These are phyloP conservation scores for Girardinus metallicus DNA, from an alignment of 2,797 vertebrate genomes.

Conservation along the genomic window DNA sequence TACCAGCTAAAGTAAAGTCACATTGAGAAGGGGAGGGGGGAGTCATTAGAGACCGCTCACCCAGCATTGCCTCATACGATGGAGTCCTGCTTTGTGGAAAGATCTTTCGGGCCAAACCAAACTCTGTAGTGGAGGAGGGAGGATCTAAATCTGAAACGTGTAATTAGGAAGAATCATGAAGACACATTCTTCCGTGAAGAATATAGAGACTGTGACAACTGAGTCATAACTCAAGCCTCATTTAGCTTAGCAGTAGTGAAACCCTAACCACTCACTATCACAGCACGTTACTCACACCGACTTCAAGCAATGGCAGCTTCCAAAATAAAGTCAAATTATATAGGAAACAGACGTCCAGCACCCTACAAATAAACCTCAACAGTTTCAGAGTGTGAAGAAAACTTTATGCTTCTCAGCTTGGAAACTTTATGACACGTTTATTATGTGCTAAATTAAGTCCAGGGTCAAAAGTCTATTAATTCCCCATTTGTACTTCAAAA, in stretches of 20 bases:
- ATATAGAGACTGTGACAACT: constrained; percentile 7
- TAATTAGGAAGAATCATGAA: constrained; percentile 28
- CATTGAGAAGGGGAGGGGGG: constrained; percentile 16
- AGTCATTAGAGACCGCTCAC: constrained; percentile 36
- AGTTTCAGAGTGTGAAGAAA: not conserved
- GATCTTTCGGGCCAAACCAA: constrained; percentile 15
- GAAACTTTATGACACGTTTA: not conserved
- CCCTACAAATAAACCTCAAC: not conserved
- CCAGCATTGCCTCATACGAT: constrained; percentile 34
- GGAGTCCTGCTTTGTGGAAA: constrained; percentile 19
- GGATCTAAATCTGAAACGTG: constrained; percentile 36
- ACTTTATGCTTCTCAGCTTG: not conserved
- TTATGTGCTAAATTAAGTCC: not conserved
- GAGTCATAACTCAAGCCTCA: constrained; percentile 14
- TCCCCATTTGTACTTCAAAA: no score
- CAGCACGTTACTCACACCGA: not conserved
- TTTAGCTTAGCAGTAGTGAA: constrained; percentile 37
- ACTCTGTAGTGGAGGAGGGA: constrained; percentile 30
- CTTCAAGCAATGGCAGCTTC: constrained; percentile 16
- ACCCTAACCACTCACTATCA: constrained; percentile 24
- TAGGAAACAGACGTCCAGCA: constrained; percentile 33
- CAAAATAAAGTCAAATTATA: constrained; percentile 42
- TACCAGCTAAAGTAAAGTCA: constrained; percentile 65
- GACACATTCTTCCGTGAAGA: constrained; percentile 13
- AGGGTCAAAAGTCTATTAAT: not conserved